These are phyloP conservation scores for Chelmon rostratus DNA, from an alignment of 2,797 vertebrate species.

Conservation along the genomic window DNA sequence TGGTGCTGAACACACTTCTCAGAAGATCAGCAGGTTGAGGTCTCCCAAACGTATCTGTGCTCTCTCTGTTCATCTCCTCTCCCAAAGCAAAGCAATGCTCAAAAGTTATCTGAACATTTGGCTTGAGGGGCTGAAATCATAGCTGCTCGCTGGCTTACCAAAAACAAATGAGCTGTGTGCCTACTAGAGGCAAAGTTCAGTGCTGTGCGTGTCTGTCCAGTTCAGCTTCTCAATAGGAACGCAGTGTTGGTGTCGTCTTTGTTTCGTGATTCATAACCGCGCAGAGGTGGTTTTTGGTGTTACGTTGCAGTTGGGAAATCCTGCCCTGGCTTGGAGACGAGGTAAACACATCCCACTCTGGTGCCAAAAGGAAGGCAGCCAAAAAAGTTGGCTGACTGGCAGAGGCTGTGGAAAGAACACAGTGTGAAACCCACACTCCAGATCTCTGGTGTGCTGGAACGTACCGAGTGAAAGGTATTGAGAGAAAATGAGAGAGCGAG, in stretches of 20 bases:
- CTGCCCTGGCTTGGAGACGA: slow-evolving; percentile 54
- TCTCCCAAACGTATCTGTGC: slow-evolving; percentile 4
- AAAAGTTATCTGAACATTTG: neutral
- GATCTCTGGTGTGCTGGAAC: slow-evolving; percentile 46
- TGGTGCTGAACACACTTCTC: slow-evolving; percentile 61
- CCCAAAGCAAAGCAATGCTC: neutral
- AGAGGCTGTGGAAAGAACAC: slow-evolving; percentile 69
- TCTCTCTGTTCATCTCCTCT: neutral
- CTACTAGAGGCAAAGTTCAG: slow-evolving; percentile 26
- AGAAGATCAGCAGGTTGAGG: neutral
- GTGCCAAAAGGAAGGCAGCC: slow-evolving; percentile 63
- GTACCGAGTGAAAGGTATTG: neutral
- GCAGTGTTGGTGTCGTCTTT: slow-evolving; percentile 30
- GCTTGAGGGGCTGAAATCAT: neutral
- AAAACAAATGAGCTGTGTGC: neutral
- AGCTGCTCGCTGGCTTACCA: neutral
- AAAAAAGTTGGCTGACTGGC: slow-evolving; percentile 67
- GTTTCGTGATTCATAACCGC: slow-evolving; percentile 43
- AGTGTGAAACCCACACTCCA: slow-evolving; percentile 66
- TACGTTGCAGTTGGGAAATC: slow-evolving; percentile 53
- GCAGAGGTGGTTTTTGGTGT: slow-evolving; percentile 37
- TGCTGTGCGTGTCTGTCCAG: slow-evolving; percentile 22
- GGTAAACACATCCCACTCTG: slow-evolving; percentile 56
- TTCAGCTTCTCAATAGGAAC: slow-evolving; percentile 14
- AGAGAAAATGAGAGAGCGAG: neutral